These are phyloP conservation scores for Carassius gibelio DNA, from an alignment of 2,113 vertebrate genomes.

Conservation along the genomic window DNA sequence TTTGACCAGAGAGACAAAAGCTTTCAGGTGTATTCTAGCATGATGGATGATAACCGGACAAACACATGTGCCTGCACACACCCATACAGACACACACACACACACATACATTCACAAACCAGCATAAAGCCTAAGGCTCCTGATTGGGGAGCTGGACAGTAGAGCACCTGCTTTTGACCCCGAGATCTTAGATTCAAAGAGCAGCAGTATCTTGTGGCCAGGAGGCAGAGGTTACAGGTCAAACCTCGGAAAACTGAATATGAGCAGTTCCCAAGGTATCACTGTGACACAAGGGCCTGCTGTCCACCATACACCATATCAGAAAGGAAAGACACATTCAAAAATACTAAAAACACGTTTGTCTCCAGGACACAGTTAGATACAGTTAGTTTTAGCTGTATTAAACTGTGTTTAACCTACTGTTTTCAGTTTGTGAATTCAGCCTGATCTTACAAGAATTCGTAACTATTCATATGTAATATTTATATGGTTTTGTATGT, in stretches of 20 bases:
- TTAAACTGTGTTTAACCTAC: not conserved
- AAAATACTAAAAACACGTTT: not conserved
- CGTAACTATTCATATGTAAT: not conserved
- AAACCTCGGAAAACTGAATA: slow-evolving; percentile 22
- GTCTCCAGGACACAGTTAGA: not conserved
- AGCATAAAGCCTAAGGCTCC: not conserved
- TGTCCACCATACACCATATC: not conserved
- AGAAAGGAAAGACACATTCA: not conserved
- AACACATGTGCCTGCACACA: not conserved
- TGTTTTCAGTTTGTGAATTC: not conserved
- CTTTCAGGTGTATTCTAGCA: slow-evolving; percentile 30
- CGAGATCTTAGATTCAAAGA: slow-evolving; percentile 40
- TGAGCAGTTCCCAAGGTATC: slow-evolving; percentile 47
- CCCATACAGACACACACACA: not conserved
- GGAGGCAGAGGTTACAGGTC: slow-evolving; percentile 47
- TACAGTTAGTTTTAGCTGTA: not conserved
- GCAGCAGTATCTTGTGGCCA: slow-evolving; percentile 31
- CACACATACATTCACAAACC: slow-evolving; percentile 6
- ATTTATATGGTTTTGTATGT: not conserved
- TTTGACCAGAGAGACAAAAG: slow-evolving; percentile 28
- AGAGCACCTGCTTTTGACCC: slow-evolving; percentile 21
- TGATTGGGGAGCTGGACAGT: slow-evolving; percentile 42
- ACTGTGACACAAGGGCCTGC: slow-evolving; percentile 32
- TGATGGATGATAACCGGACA: slow-evolving; percentile 26
- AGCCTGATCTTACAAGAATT: not conserved